Conservation (phyloP, 2,113 vertebrate genomes). For the Chlorodrepanis virens region DNA sequence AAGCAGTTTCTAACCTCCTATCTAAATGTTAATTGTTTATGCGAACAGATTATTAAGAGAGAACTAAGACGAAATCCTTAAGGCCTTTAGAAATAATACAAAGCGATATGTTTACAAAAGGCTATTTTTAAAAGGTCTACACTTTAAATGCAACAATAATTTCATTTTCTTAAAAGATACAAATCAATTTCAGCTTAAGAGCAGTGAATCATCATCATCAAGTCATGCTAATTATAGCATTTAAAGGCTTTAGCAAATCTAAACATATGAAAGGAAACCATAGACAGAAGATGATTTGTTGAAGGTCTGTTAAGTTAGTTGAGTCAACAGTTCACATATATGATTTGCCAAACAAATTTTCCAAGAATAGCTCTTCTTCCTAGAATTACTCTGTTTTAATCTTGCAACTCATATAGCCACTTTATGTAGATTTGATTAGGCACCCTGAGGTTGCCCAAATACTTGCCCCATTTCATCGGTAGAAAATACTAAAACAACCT, state of each 20-base stretch:
- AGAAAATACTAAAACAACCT: not conserved
- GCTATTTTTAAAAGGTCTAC: not conserved
- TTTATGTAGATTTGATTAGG: constrained; percentile 38
- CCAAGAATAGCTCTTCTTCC: not conserved
- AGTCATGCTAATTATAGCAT: not conserved
- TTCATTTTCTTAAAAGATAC: not conserved
- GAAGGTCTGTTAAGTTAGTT: not conserved
- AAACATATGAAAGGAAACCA: not conserved
- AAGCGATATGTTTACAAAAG: accelerated
- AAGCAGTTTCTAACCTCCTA: not conserved
- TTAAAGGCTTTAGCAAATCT: not conserved
- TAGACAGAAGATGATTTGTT: not conserved
- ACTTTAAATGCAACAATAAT: not conserved
- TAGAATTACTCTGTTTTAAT: not conserved
- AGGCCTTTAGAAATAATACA: not conserved
- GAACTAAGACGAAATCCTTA: not conserved
- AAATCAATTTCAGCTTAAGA: not conserved
- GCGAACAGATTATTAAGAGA: not conserved
- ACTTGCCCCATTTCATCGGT: not conserved
- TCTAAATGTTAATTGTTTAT: constrained; percentile 8
- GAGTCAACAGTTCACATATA: not conserved
- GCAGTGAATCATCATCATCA: not conserved
- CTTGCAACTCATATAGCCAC: not conserved
- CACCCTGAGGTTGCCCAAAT: constrained; percentile 25
- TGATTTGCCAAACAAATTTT: not conserved